Evolutionary conservation across 1,140 invertebrate species (phyloP), one percentile per base, ranked within the genome.

Genomic region (Idris sp.): DNA sequence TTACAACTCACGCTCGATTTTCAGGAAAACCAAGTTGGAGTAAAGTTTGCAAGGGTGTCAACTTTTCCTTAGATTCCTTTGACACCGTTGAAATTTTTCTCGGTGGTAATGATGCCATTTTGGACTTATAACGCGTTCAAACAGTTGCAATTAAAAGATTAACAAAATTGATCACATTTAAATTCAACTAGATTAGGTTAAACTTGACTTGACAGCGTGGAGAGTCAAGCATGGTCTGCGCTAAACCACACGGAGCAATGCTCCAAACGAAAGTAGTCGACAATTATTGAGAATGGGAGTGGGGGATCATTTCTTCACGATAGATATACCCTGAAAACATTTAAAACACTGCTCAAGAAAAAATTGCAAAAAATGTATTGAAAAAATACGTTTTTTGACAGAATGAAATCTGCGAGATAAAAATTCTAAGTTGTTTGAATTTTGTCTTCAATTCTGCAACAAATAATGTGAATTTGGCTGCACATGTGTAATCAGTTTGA

Each of bases 21-120:
- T 92, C 94, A 1, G 93, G 92, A 87, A 96, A 96, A 25, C 95
- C 95, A 91, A 96, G 93, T 88, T 96, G 94, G 43, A 95, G 84
- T 15, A 96, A 87, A 14, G 93, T 94, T 87, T 96, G 92, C 62
- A 95, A 86, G 14, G 94, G 92, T 41, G 92, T 92, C 65, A 92
- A 82, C 83, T 93, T 90, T 82, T 92, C 92, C 87, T 93, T 93
- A 9, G 90, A 91, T 74, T 90, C 90, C 89, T 91, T 90, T 35
- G 90, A 92, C 8, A 90, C 89, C 58, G 90, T 91, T 28, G 89
- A 89, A 86, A 91, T 92, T 85, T 91, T 91, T 44, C 91, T 86
- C 28, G 92, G 91, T 69, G 92, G 91, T 81, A 92, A 84, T 49
- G 90, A 89, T 78, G 92, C 91, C 91, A 92, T 92, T 58, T 79